Evolutionary conservation across 2,797 vertebrate genomes (phyloP).

Genomic region (Takifugu rubripes): DNA sequence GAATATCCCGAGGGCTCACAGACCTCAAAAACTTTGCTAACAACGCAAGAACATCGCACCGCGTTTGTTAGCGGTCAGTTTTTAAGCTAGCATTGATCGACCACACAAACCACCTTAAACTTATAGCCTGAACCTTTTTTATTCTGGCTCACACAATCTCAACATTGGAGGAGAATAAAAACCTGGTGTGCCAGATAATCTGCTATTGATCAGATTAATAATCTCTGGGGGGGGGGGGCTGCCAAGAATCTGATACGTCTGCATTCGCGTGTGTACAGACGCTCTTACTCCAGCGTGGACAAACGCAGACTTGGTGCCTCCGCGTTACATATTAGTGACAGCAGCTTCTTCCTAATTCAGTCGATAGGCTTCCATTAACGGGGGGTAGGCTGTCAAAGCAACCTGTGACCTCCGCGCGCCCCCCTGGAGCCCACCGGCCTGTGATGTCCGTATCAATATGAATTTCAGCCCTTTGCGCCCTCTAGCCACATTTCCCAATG

Average conservation of each 20-base stretch:
- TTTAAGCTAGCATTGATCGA: too few species aligned
- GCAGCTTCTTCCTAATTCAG: conserved; percentile 76
- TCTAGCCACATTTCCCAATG: conserved; percentile 74
- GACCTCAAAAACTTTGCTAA: too few species aligned
- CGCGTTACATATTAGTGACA: conserved; percentile 73
- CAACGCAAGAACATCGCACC: too few species aligned
- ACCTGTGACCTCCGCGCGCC: conserved; percentile 77
- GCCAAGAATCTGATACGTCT: conserved; percentile 74
- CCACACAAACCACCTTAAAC: too few species aligned
- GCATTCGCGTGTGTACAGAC: conserved; percentile 29
- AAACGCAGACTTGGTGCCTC: conserved; percentile 71
- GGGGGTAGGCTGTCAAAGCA: conserved; percentile 78
- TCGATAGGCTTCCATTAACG: conserved; percentile 93
- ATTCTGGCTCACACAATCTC: conserved; percentile 1
- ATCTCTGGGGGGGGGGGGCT: conserved; percentile 43
- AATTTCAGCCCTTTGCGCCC: conserved; percentile 79
- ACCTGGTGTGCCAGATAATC: conserved; percentile 50
- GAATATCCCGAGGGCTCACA: too few species aligned
- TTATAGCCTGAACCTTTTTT: too few species aligned
- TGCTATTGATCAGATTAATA: conserved; percentile 55
- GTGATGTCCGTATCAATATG: conserved; percentile 82
- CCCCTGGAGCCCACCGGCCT: conserved; percentile 70
- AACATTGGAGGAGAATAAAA: conserved; percentile 1
- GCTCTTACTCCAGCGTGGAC: conserved; percentile 38
- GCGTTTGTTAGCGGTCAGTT: too few species aligned